Evolutionary conservation across 1,140 invertebrate species (phyloP).

Genomic region (Sipha flava): DNA sequence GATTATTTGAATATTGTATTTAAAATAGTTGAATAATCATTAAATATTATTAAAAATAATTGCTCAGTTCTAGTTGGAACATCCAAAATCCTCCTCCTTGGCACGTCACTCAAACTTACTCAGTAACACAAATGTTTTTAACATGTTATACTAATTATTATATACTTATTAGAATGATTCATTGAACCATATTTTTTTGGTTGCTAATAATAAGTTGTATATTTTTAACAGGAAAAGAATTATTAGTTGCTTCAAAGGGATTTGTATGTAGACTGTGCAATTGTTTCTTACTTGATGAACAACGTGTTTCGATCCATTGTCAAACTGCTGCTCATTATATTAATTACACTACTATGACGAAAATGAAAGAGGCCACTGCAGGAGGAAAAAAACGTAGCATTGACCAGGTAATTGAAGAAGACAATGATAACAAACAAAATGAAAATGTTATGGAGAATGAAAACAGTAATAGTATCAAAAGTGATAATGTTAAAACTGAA

Average conservation of each 20-base stretch:
- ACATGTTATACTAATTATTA: too few species aligned
- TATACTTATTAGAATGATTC: too few species aligned
- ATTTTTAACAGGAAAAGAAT: constrained; percentile 9
- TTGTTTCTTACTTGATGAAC: not conserved
- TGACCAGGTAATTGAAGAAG: not conserved
- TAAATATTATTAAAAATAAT: too few species aligned
- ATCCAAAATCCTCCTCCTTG: too few species aligned
- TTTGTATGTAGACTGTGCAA: not conserved
- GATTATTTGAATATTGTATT: too few species aligned
- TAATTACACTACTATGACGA: constrained; percentile 18
- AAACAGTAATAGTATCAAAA: not conserved
- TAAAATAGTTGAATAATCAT: too few species aligned
- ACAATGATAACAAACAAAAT: not conserved
- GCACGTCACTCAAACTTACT: too few species aligned
- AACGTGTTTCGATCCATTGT: constrained; percentile 4
- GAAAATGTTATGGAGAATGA: not conserved
- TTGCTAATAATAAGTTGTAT: too few species aligned
- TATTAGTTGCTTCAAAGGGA: not conserved
- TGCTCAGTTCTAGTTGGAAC: too few species aligned
- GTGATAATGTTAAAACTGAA: not conserved
- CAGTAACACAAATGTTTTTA: too few species aligned
- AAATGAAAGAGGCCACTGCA: constrained; percentile 7
- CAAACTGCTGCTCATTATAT: constrained; percentile 20
- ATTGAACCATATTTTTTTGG: too few species aligned
- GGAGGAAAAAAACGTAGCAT: not conserved